Conservation (phyloP, 2,113 vertebrate species). For the Aspiorhynchus laticeps region DNA sequence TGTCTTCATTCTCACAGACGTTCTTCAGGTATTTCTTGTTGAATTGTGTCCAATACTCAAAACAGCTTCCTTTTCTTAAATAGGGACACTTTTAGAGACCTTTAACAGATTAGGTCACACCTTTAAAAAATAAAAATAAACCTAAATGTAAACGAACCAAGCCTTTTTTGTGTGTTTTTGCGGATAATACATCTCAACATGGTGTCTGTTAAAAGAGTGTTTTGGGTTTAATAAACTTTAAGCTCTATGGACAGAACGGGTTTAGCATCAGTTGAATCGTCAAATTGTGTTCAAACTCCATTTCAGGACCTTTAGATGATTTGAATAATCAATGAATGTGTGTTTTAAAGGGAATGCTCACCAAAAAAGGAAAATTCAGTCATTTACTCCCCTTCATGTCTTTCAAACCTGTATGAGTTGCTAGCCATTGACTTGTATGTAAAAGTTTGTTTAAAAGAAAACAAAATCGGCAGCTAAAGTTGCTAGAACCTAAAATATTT, state of each 20-base stretch:
- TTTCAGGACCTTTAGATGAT: background rate
- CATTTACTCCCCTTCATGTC: no score
- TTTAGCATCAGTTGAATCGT: background rate
- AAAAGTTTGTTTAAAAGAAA: no score
- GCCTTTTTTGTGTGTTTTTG: background rate
- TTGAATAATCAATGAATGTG: background rate
- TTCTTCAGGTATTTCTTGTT: background rate
- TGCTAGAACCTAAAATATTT: no score
- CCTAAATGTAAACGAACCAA: background rate
- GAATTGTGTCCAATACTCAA: background rate
- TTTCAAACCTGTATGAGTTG: no score
- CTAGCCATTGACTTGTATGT: no score
- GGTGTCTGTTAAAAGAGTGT: background rate
- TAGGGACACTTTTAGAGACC: background rate
- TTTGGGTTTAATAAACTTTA: background rate
- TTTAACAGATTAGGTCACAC: background rate
- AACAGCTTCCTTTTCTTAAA: background rate
- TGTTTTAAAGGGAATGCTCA: no score
- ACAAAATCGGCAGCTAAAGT: no score
- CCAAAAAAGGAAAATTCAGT: no score
- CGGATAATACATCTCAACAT: background rate
- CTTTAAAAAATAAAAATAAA: background rate
- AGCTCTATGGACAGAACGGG: background rate
- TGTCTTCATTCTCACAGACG: background rate
- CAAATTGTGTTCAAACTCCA: background rate